Percentiles rank a stretch among this genome's conserved stretches.
These are phyloP conservation scores for Bothrops jararaca DNA, from an alignment of 2,113 vertebrate genomes.

Conservation along the genomic window DNA sequence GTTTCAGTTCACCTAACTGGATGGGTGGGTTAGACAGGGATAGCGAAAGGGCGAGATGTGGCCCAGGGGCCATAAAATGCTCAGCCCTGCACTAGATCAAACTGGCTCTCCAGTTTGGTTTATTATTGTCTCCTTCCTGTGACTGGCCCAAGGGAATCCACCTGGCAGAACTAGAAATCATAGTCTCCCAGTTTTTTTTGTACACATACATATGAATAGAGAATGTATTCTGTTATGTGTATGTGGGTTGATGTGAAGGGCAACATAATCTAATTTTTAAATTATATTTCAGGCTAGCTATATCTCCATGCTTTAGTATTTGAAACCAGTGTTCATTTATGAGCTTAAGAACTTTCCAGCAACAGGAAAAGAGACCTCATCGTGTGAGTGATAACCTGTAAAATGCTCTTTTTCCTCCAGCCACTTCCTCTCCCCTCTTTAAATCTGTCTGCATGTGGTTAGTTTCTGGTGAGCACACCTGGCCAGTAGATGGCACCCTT, in stretches of 20 bases:
- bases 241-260: too few relatives aligned
- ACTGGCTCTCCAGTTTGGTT: not conserved
- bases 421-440: not conserved
- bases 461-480: not conserved
- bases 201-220: not conserved
- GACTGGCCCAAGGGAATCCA: not conserved
- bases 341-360: not conserved
- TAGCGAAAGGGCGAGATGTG: too few relatives aligned
- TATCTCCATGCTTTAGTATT: too few relatives aligned
- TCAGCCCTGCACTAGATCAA: not conserved
- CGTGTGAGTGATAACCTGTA: not conserved
- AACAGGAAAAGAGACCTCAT: not conserved
- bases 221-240: not conserved
- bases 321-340: not conserved
- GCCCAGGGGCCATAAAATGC: too few relatives aligned
- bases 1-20: too few relatives aligned
- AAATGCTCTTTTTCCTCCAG: not conserved
- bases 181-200: not conserved
- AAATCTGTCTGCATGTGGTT: not conserved
- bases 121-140: not conserved
- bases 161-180: not conserved
- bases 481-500: conserved; percentile 27
- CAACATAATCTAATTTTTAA: not conserved
- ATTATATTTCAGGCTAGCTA: not conserved
- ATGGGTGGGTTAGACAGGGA: too few relatives aligned